Evolutionary conservation across 1,140 invertebrate genomes (phyloP).

Genomic region (Cyphomyrmex costatus): DNA sequence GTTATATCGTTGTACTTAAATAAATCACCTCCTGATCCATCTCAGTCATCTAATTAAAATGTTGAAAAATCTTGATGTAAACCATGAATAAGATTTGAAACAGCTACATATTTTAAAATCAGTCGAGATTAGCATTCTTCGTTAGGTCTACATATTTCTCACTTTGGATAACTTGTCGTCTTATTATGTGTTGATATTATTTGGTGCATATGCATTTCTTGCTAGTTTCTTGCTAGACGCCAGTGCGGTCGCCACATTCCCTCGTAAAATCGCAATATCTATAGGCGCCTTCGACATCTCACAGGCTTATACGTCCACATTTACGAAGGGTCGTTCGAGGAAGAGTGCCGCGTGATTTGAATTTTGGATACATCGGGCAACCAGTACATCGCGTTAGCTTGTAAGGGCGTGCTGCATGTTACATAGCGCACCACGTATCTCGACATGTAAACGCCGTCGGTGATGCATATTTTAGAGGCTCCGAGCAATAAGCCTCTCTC

Average conservation of each 20-base stretch:
- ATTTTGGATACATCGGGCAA: constrained; percentile 64
- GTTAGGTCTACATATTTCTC: constrained; percentile 2
- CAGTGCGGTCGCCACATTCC: not conserved
- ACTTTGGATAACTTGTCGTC: not conserved
- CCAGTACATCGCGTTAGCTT: constrained; percentile 46
- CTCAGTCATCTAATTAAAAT: not conserved
- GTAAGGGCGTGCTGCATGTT: constrained; percentile 40
- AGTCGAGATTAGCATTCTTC: not conserved
- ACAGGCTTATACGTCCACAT: constrained; percentile 31
- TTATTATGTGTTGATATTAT: constrained; percentile 41
- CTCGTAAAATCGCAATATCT: constrained; percentile 68
- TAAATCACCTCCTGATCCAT: not conserved
- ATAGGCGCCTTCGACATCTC: constrained; percentile 35
- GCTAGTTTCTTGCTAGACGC: not conserved
- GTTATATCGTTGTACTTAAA: not conserved
- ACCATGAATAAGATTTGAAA: not conserved
- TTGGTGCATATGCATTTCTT: not conserved
- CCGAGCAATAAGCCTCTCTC: constrained; percentile 57
- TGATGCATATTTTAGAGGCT: constrained; percentile 65
- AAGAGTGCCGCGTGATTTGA: constrained; percentile 67
- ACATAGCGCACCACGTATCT: constrained; percentile 35
- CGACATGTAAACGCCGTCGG: constrained; percentile 24
- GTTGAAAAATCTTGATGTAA: not conserved
- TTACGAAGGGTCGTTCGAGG: constrained; percentile 45
- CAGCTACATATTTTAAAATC: not conserved